Base-by-base conservation (phyloP, 92 coral and sea anemone genomes). In the Meandrina meandrites region DNA sequence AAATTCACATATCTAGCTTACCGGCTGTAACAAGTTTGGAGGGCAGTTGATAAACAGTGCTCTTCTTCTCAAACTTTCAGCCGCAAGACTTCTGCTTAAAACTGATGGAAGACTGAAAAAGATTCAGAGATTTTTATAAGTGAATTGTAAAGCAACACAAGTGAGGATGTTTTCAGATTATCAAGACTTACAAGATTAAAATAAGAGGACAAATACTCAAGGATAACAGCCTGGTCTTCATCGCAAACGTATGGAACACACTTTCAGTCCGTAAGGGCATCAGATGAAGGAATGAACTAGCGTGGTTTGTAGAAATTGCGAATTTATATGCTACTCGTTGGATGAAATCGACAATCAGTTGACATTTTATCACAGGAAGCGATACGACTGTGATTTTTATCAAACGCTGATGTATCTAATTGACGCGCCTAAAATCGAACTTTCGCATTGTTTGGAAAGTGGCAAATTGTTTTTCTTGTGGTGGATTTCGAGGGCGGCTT, bases 101-200 rank as follows among this genome's bases (percentile, higher is more conserved):
- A 53, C 64, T 24, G 77, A 76, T 13, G 88, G 82, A 76, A 85
- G 50, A 35, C 88, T 85, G 69, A 34, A 85, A 85, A 77, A 76
- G 58, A 50, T 48, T n/a, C 21, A 16, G n/a, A 85, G 75, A 66
- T 58, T 16, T 45, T 22, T 5, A 36, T 32, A 13, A 34, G n/a
- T 9, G 27, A 72, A 40, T 18, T 36, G 22, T 22, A n/a, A n/a
- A 31, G 45, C 21, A 45, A 76, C 67, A 45, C 35, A 10, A 15
- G 77, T 66, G 82, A 76, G 57, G 28, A 34, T 14, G 54, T 75
- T 75, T 42, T 75, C 60, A 77, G 47, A 76, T 31, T 85, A 66
- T 62, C 77, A 77, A 28, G 75, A 85, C 83, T 85, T 85, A 85
- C 88, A 85, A 45, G 88, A 78, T 62, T 62, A 85, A 42, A 45